Percentiles rank a stretch among this genome's conserved stretches.
Conservation (phyloP, 2,797 vertebrate species). For the Avahi laniger region DNA sequence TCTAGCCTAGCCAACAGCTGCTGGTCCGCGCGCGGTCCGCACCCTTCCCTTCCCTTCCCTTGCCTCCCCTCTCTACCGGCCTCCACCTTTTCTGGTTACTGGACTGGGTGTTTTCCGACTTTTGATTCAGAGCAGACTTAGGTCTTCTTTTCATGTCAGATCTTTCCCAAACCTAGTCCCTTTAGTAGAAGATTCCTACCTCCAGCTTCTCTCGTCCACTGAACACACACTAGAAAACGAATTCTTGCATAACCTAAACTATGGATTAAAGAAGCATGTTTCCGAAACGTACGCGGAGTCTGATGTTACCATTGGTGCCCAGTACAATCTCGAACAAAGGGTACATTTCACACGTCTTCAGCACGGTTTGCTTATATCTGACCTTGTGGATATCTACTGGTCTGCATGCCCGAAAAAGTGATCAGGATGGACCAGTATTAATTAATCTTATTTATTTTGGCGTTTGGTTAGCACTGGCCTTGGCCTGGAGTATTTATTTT, state of each 20-base stretch:
- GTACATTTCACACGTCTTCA: not conserved
- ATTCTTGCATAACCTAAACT: not conserved
- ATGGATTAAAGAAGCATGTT: not conserved
- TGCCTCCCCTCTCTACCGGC: accelerated
- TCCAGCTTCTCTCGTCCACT: not conserved
- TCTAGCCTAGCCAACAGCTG: accelerated
- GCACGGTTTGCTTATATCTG: not conserved
- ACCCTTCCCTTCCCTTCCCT: not conserved
- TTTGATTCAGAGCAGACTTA: not conserved
- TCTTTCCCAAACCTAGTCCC: not conserved
- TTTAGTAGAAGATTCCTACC: not conserved
- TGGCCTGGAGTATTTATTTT: not conserved
- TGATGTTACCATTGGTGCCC: not conserved
- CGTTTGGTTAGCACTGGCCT: not conserved
- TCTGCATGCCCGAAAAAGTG: not conserved
- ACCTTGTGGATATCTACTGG: not conserved
- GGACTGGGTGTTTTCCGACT: not conserved
- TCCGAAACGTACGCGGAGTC: not conserved
- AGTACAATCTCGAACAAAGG: not conserved
- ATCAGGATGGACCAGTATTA: not conserved
- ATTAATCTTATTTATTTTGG: not conserved
- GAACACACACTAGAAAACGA: not conserved
- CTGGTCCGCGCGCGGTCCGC: not conserved
- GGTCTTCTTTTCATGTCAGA: not conserved
- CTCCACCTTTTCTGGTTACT: accelerated